Evolutionary conservation across 2,797 vertebrate genomes (phyloP).

Genomic region (Scarus forsteni): DNA sequence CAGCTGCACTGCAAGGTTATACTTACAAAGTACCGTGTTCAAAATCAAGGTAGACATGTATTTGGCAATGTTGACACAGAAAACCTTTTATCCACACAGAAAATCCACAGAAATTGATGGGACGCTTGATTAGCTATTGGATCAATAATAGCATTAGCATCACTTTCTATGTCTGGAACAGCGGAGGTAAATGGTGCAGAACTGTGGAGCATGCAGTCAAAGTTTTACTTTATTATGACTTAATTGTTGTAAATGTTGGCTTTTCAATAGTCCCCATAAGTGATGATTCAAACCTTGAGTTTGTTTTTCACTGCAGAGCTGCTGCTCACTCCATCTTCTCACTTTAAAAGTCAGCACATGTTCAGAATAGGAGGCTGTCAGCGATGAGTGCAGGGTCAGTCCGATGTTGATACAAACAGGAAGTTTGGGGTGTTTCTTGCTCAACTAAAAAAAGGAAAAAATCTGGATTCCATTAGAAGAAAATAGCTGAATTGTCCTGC

Average conservation of each 20-base stretch:
- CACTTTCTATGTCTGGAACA: not conserved
- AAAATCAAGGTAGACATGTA: too few species aligned
- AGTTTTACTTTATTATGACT: conserved; percentile 26
- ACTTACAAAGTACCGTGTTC: too few species aligned
- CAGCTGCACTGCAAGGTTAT: too few species aligned
- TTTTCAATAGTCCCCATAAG: conserved; percentile 40
- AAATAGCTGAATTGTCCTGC: conserved; percentile 52
- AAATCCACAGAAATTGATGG: too few species aligned
- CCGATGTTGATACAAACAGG: conserved; percentile 56
- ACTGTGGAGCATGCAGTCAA: conserved; percentile 1
- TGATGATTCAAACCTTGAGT: conserved; percentile 51
- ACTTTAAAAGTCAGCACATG: conserved; percentile 39
- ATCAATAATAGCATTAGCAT: too few species aligned
- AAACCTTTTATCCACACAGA: too few species aligned
- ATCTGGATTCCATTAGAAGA: conserved; percentile 57
- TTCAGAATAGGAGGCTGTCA: conserved; percentile 21
- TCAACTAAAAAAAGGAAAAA: not conserved
- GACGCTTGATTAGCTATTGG: not conserved
- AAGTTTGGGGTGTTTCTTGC: conserved; percentile 44
- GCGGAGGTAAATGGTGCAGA: conserved; percentile 1
- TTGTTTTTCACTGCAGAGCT: conserved; percentile 19
- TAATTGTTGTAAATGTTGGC: conserved; percentile 33
- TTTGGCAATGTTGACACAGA: too few species aligned
- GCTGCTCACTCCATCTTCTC: conserved; percentile 32
- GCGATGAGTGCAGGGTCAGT: conserved; percentile 21